These are phyloP conservation scores for Leptonema lineaticorne DNA, from an alignment of 1,140 invertebrate genomes.

Conservation along the genomic window DNA sequence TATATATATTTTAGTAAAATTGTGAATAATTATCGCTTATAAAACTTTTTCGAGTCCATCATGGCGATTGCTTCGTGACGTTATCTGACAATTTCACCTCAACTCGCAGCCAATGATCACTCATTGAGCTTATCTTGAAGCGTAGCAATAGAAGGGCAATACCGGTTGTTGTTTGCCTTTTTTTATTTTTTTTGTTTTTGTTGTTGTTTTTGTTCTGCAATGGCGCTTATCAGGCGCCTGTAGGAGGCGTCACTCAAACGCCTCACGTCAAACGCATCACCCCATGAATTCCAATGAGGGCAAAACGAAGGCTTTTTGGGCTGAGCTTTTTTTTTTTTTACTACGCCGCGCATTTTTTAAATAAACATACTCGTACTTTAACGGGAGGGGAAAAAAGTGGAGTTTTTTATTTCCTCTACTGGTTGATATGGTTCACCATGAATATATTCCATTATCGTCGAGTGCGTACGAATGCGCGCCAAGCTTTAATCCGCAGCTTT, in stretches of 20 bases:
- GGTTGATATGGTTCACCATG: no score
- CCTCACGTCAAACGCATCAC: not conserved
- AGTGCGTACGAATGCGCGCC: not conserved
- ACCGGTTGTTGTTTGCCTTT: not conserved
- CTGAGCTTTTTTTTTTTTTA: not conserved
- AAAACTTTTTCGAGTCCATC: not conserved
- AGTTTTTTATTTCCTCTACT: no score
- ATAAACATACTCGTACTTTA: not conserved
- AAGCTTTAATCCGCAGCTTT: not conserved
- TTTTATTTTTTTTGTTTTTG: no score
- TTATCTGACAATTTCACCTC: not conserved
- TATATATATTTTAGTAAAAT: no score
- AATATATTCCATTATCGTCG: constrained; percentile 2
- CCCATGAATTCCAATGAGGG: not conserved
- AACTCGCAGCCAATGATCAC: not conserved
- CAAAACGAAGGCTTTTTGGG: no score
- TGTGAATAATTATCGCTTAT: no score
- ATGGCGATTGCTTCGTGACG: not conserved
- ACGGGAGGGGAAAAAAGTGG: no score
- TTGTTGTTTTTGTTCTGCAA: not conserved
- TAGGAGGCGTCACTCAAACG: not conserved
- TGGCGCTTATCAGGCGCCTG: not conserved
- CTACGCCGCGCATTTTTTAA: no score
- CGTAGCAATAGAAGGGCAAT: not conserved
- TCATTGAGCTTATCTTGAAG: not conserved